Base-by-base conservation (phyloP, 2,888 invertebrate genomes). In the Rhingia campestris region DNA sequence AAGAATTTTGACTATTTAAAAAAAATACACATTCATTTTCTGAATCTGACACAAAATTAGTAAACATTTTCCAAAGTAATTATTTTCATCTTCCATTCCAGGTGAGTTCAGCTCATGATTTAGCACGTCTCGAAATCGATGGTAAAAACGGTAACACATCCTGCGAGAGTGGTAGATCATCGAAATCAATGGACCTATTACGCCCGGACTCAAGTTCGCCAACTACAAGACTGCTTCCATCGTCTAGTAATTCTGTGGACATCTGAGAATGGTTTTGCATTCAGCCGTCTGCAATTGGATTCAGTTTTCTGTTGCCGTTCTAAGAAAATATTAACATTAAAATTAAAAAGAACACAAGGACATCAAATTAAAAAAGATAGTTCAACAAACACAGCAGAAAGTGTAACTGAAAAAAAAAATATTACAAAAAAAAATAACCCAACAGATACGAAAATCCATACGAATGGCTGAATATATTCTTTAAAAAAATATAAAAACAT, bases 41-140 rank as follows among this genome's bases (percentile, higher is more conserved):
- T n/a, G n/a, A 22, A 22, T 2, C 22, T 22, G 22, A 22, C 22
- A 22, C 1, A 22, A n/a, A n/a, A n/a, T n/a, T n/a, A n/a, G n/a
- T n/a, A n/a, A 22, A 22, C 22, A 22, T 22, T 1, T 3, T n/a
- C 39, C 35, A 10, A 12, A 0, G 30, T 53, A n/a, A 7, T 32
- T 54, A 5, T 12, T 10, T 14, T 39, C 0, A 49, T 53, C 4
- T 72, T 39, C 64, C 47, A 43, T 86, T 87, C 0, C 73, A 91
- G 91, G 91, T 91, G 86, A 91, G 90, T 89, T 91, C 91, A 76
- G 89, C 90, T 86, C 89, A 90, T 86, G 91, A 92, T 87, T 88
- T 92, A 86, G 89, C 89, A 14, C 88, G 88, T 14, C 79, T 88
- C 67, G 88, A 87, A 14, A 80, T 77, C 73, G 88, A 87, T 77